These are phyloP conservation scores for Nannoperca australis DNA, from an alignment of 2,797 vertebrate genomes.

Conservation along the genomic window DNA sequence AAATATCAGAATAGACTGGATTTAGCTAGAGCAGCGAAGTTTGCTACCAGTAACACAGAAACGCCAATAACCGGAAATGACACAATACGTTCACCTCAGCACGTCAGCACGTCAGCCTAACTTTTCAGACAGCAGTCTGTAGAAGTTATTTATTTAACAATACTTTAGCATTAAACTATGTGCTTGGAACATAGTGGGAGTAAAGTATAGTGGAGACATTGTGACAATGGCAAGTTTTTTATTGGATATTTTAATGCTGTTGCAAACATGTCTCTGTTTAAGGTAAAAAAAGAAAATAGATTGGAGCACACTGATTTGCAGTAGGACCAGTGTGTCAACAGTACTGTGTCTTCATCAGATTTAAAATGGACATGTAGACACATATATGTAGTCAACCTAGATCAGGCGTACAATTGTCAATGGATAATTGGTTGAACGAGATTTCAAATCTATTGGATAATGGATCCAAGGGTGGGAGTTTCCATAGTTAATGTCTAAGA, in stretches of 20 bases:
- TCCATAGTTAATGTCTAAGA: neutral
- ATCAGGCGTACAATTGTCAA: neutral
- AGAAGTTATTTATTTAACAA: neutral
- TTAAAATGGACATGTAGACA: neutral
- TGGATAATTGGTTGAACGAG: neutral
- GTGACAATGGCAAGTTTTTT: too few relatives aligned
- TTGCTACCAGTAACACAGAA: too few relatives aligned
- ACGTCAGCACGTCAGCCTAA: too few relatives aligned
- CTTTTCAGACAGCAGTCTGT: too few relatives aligned
- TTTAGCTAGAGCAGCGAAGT: too few relatives aligned
- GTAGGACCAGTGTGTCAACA: neutral
- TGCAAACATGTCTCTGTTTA: neutral
- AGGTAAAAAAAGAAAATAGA: neutral
- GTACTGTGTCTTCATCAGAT: neutral
- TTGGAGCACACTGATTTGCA: neutral
- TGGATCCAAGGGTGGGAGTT: neutral
- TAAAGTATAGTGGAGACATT: neutral
- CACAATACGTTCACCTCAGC: too few relatives aligned
- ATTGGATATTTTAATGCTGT: too few relatives aligned
- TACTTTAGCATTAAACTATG: neutral
- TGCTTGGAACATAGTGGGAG: neutral
- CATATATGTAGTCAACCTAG: too few relatives aligned
- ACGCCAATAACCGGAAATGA: too few relatives aligned
- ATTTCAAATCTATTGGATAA: neutral
- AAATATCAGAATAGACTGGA: too few relatives aligned